Base-by-base conservation (phyloP, 2,113 vertebrate genomes). In the Dermatemys mawii region DNA sequence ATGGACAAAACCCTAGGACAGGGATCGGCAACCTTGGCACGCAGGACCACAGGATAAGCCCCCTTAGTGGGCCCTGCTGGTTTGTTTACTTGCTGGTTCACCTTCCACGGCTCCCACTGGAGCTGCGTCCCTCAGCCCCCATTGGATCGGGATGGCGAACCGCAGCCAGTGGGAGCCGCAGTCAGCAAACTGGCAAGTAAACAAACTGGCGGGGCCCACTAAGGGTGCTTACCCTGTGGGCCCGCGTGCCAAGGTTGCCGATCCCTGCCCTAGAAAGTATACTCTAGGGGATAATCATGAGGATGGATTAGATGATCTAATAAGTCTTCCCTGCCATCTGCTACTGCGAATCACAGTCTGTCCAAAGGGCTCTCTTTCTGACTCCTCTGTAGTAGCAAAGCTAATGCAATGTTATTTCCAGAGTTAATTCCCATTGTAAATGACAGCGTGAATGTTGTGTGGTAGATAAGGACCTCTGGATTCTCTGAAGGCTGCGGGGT, bases 381-480 rank as follows among this genome's bases (percentile, higher is more conserved):
- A 22, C 50, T 90, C 44, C 83, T 41, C 60, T 14, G 38, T 63
- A 73, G 88, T 5, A 87, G 84, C 87, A 49, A 24, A 76, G 9
- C 9, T 60, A 3, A 51, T 32, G 41, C 12, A 24, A 55, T 83
- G 67, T 24, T 51, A 3, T 90, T 80, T 81, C 86, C 46, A 67
- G 35, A 67, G 60, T n/a, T n/a, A 67, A 21, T 67, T 67, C 60
- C 60, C 29, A 1, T 38, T 44, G 54, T 75, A 84, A 88, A 86
- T 54, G 63, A 70, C 86, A 94, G 85, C 51, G 80, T n/a, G 44
- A 90, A 82, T 48, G 90, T 21, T 80, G 81, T 11, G 67, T 48
- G 85, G 81, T 1, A 84, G 90, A 91, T 95, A 90, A 88, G 86
- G 81, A 95, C 70, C 95, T 87, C 81, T 10, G 46, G 84, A 63